A percentile compares a stretch with the other conserved stretches of the same genome.
Conservation (phyloP, 2,888 invertebrate species). For the Buathra laborator region DNA sequence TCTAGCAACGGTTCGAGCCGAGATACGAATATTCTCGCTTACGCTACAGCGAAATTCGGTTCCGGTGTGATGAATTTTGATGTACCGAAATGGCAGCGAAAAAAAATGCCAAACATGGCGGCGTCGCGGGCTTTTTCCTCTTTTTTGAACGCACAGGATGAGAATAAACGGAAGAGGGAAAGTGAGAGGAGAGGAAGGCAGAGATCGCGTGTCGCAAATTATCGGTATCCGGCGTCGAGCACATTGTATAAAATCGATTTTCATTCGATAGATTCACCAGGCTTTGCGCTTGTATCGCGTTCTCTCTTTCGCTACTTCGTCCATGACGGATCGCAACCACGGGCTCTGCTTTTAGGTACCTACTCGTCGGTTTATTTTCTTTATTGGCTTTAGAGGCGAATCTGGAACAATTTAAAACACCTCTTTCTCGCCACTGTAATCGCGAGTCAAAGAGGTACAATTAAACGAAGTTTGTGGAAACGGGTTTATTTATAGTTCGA, state of each 20-base stretch:
- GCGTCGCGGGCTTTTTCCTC: not conserved
- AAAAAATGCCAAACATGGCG: not conserved
- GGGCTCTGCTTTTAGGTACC: constrained; percentile 40
- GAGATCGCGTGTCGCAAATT: constrained; percentile 83
- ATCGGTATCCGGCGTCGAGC: constrained; percentile 76
- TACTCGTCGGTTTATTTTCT: constrained; percentile 72
- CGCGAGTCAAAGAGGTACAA: constrained; percentile 61
- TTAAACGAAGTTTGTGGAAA: not conserved
- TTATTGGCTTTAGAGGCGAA: constrained; percentile 44
- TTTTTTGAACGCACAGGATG: constrained; percentile 1
- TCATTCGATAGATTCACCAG: constrained; percentile 75
- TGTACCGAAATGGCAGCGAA: not conserved
- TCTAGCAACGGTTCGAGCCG: not conserved
- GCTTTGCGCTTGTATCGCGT: constrained; percentile 46
- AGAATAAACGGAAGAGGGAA: constrained; percentile 27
- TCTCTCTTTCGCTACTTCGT: constrained; percentile 70
- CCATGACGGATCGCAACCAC: constrained; percentile 37
- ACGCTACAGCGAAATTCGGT: not conserved
- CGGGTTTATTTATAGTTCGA: not conserved
- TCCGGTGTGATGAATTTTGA: not conserved
- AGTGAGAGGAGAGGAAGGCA: constrained; percentile 75
- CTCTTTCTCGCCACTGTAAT: constrained; percentile 59
- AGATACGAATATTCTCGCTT: constrained; percentile 11
- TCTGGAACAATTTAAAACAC: constrained; percentile 31
- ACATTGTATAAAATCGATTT: constrained; percentile 80